These are phyloP conservation scores for Meda fulgida DNA, from an alignment of 2,797 vertebrate genomes.

Conservation along the genomic window DNA sequence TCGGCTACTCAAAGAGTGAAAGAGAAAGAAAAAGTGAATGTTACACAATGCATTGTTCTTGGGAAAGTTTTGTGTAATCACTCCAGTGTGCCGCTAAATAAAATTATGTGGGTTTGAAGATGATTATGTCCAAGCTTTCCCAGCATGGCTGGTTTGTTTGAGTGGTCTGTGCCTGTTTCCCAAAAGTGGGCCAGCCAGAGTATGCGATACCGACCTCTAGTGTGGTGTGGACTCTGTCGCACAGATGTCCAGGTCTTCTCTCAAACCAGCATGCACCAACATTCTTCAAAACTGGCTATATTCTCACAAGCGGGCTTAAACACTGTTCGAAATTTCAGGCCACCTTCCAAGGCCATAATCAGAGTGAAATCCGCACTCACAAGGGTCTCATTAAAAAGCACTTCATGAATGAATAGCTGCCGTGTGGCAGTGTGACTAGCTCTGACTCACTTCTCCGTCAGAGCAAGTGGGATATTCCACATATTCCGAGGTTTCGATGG, in stretches of 20 bases:
- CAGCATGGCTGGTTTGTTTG: constrained; percentile 48
- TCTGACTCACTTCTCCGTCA: constrained; percentile 40
- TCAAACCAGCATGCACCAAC: constrained; percentile 57
- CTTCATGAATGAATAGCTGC: constrained; percentile 57
- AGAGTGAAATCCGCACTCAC: constrained; percentile 68
- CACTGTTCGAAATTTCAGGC: constrained; percentile 64
- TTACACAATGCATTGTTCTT: constrained; percentile 64
- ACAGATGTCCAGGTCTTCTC: not conserved
- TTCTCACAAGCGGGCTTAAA: constrained; percentile 51
- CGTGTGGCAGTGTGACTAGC: constrained; percentile 40
- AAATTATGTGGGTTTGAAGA: constrained; percentile 45
- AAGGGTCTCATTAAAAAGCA: constrained; percentile 72
- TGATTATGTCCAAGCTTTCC: constrained; percentile 49
- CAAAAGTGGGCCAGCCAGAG: not conserved
- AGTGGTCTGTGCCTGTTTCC: constrained; percentile 25
- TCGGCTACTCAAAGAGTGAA: constrained; percentile 49
- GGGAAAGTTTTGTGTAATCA: constrained; percentile 42
- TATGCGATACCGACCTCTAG: constrained; percentile 33
- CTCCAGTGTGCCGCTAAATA: constrained; percentile 58
- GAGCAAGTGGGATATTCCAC: constrained; percentile 40
- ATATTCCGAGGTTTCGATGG: constrained; percentile 31
- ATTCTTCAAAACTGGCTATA: constrained; percentile 68
- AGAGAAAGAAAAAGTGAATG: constrained; percentile 63
- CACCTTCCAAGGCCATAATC: constrained; percentile 67
- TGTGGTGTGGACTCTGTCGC: not conserved